Conservation (phyloP, 2,888 invertebrate species). For the Quadroppia sp. region DNA sequence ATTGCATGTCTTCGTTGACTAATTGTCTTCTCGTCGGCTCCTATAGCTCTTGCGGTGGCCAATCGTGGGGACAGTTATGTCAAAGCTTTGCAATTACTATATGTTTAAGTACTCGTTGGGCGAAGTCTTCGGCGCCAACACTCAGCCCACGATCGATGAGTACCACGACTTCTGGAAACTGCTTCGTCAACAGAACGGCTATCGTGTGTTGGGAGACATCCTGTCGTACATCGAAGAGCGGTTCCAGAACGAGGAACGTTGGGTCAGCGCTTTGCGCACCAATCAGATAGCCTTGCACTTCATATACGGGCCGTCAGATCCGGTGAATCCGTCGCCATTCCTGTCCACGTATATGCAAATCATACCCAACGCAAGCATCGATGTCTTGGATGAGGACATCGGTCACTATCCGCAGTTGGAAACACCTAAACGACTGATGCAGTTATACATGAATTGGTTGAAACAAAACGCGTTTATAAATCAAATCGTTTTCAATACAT, state of each 20-base stretch:
- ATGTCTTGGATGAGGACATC: slow-evolving; percentile 49
- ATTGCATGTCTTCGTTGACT: no score
- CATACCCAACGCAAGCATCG: slow-evolving; percentile 50
- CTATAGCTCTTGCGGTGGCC: slow-evolving; percentile 44
- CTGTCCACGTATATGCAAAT: slow-evolving; percentile 47
- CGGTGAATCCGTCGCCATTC: slow-evolving; percentile 51
- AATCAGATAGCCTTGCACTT: slow-evolving; percentile 50
- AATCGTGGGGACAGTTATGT: slow-evolving; percentile 43
- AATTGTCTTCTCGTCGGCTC: no score
- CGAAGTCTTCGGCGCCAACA: slow-evolving; percentile 51
- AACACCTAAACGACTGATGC: slow-evolving; percentile 49
- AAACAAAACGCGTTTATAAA: slow-evolving; percentile 12
- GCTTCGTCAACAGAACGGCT: slow-evolving; percentile 47
- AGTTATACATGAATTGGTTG: slow-evolving; percentile 44
- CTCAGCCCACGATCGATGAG: slow-evolving; percentile 50
- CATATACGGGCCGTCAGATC: slow-evolving; percentile 53
- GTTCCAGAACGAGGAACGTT: slow-evolving; percentile 50
- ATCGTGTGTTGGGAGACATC: slow-evolving; percentile 44
- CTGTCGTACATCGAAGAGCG: slow-evolving; percentile 51
- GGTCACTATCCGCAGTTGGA: slow-evolving; percentile 54
- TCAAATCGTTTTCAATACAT: slow-evolving; percentile 20
- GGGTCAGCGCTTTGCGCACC: slow-evolving; percentile 52
- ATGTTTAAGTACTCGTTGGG: slow-evolving; percentile 48
- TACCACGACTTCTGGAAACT: slow-evolving; percentile 49
- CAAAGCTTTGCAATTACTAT: slow-evolving; percentile 42